Evolutionary conservation across 2,888 invertebrate species (phyloP).

Genomic region (Pheosia gnoma): DNA sequence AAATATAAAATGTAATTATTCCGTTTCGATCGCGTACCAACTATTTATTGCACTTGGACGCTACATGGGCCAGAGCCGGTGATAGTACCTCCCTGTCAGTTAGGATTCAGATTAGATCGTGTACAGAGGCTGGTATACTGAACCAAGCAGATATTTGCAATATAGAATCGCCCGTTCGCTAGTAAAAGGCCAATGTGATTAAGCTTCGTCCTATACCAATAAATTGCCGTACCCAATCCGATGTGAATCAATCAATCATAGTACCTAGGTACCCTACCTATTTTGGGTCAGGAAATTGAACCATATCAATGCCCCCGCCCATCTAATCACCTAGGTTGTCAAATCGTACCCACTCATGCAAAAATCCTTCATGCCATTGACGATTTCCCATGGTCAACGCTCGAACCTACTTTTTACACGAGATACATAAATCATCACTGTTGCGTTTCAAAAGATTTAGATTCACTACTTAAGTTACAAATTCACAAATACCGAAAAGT

Average conservation of each 20-base stretch:
- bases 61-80: too few relatives aligned
- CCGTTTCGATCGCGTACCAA: too few relatives aligned
- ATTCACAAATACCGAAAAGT: too few relatives aligned
- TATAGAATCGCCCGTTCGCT: too few relatives aligned
- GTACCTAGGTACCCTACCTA: background rate
- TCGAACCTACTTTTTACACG: background rate
- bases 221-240: background rate
- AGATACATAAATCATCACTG: background rate
- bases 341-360: constrained; percentile 1
- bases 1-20: too few relatives aligned
- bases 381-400: constrained; percentile 8
- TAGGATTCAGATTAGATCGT: too few relatives aligned
- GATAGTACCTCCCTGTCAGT: too few relatives aligned
- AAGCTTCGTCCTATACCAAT: background rate
- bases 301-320: background rate
- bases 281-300: background rate
- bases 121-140: too few relatives aligned
- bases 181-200: too few relatives aligned
- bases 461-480: too few relatives aligned
- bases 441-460: background rate
- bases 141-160: too few relatives aligned
- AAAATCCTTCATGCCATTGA: constrained; percentile 10
- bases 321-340: background rate
- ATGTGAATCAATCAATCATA: background rate
- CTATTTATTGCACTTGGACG: too few relatives aligned